Evolutionary conservation across 2,113 vertebrate genomes (phyloP).

Genomic region (Chamaetylas fuelleborni): DNA sequence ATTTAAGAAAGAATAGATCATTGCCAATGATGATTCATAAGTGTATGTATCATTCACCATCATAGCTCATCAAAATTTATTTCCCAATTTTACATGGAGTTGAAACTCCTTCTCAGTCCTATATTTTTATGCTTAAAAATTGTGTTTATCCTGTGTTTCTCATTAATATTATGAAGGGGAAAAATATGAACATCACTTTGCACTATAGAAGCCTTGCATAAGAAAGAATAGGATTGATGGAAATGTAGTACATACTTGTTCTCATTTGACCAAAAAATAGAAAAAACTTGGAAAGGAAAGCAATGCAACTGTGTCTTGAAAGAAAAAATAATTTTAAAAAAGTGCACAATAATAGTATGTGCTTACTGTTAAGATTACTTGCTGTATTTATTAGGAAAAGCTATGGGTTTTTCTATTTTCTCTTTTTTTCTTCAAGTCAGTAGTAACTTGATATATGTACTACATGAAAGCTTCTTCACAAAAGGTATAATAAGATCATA

Average conservation of each 20-base stretch:
- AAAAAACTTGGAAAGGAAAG: neutral
- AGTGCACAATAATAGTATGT: neutral
- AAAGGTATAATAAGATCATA: neutral
- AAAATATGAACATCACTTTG: neutral
- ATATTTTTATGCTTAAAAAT: neutral
- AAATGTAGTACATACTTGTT: neutral
- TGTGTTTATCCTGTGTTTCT: neutral
- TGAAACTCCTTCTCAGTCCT: neutral
- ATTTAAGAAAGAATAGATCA: slow-evolving; percentile 11
- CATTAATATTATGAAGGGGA: neutral
- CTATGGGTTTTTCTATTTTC: neutral
- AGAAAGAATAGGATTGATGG: neutral
- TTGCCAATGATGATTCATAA: neutral
- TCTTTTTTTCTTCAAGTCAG: neutral
- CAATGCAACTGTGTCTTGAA: neutral
- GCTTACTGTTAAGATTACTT: neutral
- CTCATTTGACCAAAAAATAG: neutral
- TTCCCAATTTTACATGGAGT: neutral
- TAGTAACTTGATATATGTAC: neutral
- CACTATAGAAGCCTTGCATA: neutral
- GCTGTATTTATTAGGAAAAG: neutral
- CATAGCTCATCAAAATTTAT: neutral
- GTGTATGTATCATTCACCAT: neutral
- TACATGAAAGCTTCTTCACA: neutral
- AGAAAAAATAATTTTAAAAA: neutral